phyloP scores from a whole-genome alignment of 2,113 vertebrate species.

The Mormyrus iriodes region DNA sequence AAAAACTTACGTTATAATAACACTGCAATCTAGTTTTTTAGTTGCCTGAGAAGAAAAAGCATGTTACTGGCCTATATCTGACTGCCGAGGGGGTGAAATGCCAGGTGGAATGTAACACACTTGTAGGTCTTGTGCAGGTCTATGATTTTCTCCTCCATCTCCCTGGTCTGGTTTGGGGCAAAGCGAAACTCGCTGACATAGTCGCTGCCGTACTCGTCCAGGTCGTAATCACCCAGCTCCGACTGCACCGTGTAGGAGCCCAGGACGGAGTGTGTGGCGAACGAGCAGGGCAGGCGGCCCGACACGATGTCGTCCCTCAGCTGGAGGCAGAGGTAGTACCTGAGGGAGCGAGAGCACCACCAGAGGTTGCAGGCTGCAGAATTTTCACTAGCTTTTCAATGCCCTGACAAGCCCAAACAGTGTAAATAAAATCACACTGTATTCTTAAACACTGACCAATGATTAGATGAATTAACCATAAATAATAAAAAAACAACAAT shows the following conservation, averaged over 20 bases:
- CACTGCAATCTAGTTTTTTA: background rate
- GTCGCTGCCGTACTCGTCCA: conserved; percentile 75
- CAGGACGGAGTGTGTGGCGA: conserved; percentile 80
- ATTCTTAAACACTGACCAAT: background rate
- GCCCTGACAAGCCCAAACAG: background rate
- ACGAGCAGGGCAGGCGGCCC: conserved; percentile 86
- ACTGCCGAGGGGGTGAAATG: background rate
- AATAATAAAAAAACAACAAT: background rate
- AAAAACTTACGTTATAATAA: background rate
- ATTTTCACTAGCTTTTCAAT: background rate
- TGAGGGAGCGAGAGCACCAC: conserved; percentile 37
- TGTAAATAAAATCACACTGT: background rate
- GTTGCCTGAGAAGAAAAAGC: background rate
- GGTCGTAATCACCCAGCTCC: conserved; percentile 88
- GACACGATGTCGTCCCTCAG: conserved; percentile 85
- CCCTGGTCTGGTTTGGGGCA: conserved; percentile 86
- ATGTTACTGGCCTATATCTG: background rate
- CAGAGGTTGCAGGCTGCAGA: background rate
- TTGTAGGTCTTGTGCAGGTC: conserved; percentile 90
- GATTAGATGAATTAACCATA: background rate
- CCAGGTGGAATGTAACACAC: conserved; percentile 46
- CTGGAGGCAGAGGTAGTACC: conserved; percentile 95
- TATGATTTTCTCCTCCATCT: conserved; percentile 88
- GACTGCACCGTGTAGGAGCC: conserved; percentile 93
- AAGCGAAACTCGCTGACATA: conserved; percentile 84